phyloP scores from a whole-genome alignment of 2,797 vertebrate genomes.

The Sorex maritimensis region DNA sequence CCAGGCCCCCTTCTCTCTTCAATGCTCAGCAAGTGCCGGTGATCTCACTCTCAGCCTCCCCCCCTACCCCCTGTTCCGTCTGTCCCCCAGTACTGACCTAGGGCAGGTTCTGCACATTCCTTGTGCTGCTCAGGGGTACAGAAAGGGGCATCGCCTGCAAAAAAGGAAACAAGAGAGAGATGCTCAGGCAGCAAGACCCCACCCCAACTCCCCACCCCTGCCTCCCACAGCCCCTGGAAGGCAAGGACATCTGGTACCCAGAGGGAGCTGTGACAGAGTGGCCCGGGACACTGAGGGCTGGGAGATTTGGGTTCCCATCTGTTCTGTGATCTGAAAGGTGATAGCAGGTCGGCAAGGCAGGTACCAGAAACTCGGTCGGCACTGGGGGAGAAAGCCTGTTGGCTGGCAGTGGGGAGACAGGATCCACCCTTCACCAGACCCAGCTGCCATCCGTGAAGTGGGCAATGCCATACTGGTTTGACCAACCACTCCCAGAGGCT shows the following conservation, averaged over 20 bases:
- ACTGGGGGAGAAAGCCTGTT: neutral
- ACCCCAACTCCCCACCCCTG: no score
- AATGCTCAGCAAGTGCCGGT: neutral
- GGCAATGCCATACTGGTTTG: neutral
- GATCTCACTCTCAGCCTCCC: neutral
- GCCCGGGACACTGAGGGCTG: neutral
- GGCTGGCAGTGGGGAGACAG: neutral
- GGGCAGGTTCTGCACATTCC: slow-evolving; percentile 98
- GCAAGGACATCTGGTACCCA: accelerated
- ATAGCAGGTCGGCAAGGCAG: no score
- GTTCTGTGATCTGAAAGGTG: neutral
- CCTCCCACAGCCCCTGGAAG: neutral
- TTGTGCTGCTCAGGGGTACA: slow-evolving; percentile 99
- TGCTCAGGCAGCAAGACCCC: neutral
- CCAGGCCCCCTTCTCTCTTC: neutral
- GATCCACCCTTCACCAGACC: neutral
- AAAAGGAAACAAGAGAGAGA: slow-evolving; percentile 80
- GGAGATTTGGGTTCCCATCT: neutral
- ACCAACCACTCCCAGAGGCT: neutral
- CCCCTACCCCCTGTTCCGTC: neutral
- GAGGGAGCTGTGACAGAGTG: neutral
- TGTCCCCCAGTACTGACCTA: slow-evolving; percentile 91
- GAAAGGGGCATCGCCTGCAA: slow-evolving; percentile 97
- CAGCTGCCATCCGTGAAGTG: accelerated
- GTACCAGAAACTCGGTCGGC: neutral